Evolutionary conservation across 2,888 invertebrate species (phyloP), one percentile per base, ranked within the genome.

Genomic region (Trypoxylon attenuatum): DNA sequence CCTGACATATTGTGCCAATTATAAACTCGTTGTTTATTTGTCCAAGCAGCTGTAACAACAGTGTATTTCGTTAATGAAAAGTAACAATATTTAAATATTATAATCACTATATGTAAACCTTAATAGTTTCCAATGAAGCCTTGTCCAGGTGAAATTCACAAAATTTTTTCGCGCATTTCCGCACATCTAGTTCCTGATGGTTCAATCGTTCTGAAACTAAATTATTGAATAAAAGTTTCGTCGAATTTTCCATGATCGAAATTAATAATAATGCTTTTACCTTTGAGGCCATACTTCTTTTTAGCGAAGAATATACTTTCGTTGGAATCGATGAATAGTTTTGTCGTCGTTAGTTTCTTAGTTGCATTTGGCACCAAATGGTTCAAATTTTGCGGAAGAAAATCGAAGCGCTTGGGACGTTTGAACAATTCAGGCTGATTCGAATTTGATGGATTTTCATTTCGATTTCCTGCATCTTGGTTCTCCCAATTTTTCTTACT

Each of bases 11-110:
- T 55, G 87, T 81, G n/a, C 90, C 89, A 18, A 89, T 89, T 73
- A 94, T 93, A 76, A 93, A 93, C 86, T 94, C 94, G 25, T 88
- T 88, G 84, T 96, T 95, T 15, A 94, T 87, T 88, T 96, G 96
- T 15, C 91, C 91, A 39, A 95, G 85, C 22, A 94, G 89, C 92
- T 92, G 21, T 23, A 73, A 61, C 33, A 33, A 10, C 33, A 33
- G 33, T 33, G 39, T 38, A n/a, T n/a, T n/a, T n/a, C n/a, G n/a
- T n/a, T n/a, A n/a, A n/a, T n/a, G n/a, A 43, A 43, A 10, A 57
- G 29, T 23, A 41, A 16, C 43, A 23, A 16, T 13, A 33, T 38
- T 41, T 15, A 22, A 27, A 60, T 54, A 39, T 23, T 19, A 39
- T 18, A 2, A 43, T 38, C 18, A 27, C 39, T 29, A 45, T 25